These are phyloP conservation scores for Netelia fuscicornis DNA, from an alignment of 2,888 invertebrate species.

Conservation along the genomic window DNA sequence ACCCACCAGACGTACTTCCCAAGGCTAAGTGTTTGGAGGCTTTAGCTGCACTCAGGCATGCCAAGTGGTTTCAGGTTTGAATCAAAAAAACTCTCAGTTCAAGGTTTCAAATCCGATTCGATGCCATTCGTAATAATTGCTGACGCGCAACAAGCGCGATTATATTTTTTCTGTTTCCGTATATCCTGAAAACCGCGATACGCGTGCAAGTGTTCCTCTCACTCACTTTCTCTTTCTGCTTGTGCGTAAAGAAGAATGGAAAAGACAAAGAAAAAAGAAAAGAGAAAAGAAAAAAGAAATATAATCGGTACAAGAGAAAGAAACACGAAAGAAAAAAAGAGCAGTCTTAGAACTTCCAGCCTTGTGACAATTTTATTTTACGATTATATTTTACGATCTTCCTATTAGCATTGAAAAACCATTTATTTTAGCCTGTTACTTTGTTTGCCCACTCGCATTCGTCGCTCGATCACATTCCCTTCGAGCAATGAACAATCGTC, in stretches of 20 bases:
- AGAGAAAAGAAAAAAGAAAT: constrained; percentile 53
- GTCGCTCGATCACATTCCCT: constrained; percentile 65
- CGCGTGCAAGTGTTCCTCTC: constrained; percentile 80
- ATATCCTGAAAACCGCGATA: constrained; percentile 73
- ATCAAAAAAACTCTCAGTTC: constrained; percentile 83
- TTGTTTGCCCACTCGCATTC: constrained; percentile 79
- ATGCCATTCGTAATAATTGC: constrained; percentile 53
- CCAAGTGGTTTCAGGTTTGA: constrained; percentile 99
- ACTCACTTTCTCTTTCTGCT: constrained; percentile 70
- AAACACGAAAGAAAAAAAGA: constrained; percentile 66
- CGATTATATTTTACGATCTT: constrained; percentile 46
- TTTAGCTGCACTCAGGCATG: constrained; percentile 99
- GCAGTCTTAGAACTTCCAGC: constrained; percentile 84
- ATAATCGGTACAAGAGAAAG: constrained; percentile 51
- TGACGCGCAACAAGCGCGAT: constrained; percentile 35
- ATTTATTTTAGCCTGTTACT: constrained; percentile 73
- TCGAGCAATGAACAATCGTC: constrained; percentile 38
- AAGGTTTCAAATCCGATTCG: constrained; percentile 69
- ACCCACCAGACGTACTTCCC: constrained; percentile 96
- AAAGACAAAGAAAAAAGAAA: constrained; percentile 62
- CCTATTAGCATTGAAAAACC: constrained; percentile 38
- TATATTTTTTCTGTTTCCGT: constrained; percentile 53
- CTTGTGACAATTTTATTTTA: constrained; percentile 78
- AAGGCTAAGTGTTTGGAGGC: constrained; percentile 99
- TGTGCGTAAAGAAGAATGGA: constrained; percentile 64